phyloP scores from a whole-genome alignment of 1,140 invertebrate species.

The Triops cancriformis region DNA sequence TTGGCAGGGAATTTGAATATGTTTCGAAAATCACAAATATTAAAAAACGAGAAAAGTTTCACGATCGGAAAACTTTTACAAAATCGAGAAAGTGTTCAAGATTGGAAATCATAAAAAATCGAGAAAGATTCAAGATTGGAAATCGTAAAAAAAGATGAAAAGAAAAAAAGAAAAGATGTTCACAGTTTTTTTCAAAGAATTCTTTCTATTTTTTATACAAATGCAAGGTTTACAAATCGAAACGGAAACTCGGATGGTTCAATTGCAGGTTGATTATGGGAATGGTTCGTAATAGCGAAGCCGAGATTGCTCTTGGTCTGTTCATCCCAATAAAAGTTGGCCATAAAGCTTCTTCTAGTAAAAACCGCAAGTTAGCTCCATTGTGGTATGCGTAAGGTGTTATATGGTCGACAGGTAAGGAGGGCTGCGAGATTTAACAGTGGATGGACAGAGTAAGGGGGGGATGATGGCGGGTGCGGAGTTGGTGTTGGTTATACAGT shows the following conservation, averaged over 20 bases:
- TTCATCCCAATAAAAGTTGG: background rate
- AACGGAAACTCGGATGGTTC: background rate
- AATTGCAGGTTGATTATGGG: conserved; percentile 1
- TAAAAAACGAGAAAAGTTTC: background rate
- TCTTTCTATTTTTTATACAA: too few relatives aligned
- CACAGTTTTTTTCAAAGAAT: too few relatives aligned
- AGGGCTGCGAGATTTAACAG: background rate
- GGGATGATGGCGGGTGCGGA: background rate
- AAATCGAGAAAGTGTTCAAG: too few relatives aligned
- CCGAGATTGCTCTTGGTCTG: background rate
- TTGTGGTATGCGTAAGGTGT: conserved; percentile 9
- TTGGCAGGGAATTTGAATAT: too few relatives aligned
- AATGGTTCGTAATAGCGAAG: background rate
- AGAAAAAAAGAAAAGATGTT: too few relatives aligned
- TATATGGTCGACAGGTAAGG: conserved; percentile 1
- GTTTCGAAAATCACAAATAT: too few relatives aligned
- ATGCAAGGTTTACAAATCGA: background rate
- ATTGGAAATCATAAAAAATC: too few relatives aligned
- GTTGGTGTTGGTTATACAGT: background rate
- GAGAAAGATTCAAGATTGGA: too few relatives aligned
- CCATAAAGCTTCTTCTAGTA: background rate
- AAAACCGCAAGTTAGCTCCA: background rate
- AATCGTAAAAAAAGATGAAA: too few relatives aligned
- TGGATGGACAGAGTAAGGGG: background rate
- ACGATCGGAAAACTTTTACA: too few relatives aligned